Base-by-base conservation (phyloP, 2,113 vertebrate genomes). In the Protobothrops mucrosquamatus region DNA sequence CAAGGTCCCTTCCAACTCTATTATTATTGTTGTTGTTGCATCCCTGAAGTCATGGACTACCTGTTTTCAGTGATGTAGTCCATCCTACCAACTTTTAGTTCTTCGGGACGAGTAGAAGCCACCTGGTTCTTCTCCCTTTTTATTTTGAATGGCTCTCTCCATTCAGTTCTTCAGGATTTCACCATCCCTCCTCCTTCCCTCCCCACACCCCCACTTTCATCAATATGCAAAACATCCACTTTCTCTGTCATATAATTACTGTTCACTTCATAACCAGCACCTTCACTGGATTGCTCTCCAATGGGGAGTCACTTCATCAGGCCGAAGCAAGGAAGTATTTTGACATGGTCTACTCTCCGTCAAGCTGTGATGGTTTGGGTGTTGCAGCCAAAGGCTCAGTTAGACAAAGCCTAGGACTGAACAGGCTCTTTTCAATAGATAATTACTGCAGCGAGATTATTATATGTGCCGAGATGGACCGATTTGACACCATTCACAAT, bases 251-350 rank as follows among this genome's bases (percentile, higher is more conserved):
- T 92, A 95, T 96, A 96, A 97, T 96, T 96, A 95, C 26, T 74
- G 94, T 95, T 97, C 96, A 96, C 96, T 96, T 95, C 95, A 95
- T 97, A 95, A 96, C 96, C 95, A 95, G 94, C 95, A 95, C 96
- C 96, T 97, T 96, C 96, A 96, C 96, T 95, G 95, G 93, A 95
- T 97, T 95, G 95, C 95, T 96, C 94, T 96, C 94, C 92, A 94
- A 92, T 94, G 95, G 96, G 95, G 92, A 96, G 95, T 96, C 95
- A 95, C 94, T 64, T 88, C 93, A 94, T 95, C 95, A 96, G 94
- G 94, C 88, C 95, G 91, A 93, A 94, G 94, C 95, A 8, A n/a
- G 95, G 95, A 96, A 96, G 95, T 94, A 95, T 96, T 96, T 96
- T 96, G 95, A 96, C 56, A 0, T 93, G 92, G 93, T 95, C 94